Evolutionary conservation across 2,113 vertebrate genomes (phyloP).

Genomic region (Acanthochromis polyacanthus): DNA sequence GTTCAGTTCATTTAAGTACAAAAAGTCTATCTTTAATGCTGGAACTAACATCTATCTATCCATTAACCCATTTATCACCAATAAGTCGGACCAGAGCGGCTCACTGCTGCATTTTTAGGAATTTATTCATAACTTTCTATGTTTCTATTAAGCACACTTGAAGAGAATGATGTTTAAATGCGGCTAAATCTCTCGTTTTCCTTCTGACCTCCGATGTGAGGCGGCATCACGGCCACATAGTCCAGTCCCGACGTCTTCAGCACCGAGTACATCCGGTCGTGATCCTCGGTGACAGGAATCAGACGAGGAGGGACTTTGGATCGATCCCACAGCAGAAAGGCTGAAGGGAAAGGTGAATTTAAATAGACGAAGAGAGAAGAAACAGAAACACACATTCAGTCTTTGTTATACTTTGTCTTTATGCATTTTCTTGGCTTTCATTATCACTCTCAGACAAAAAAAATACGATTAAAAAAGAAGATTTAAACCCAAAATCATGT

Average conservation of each 20-base stretch:
- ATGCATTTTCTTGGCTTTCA: background rate
- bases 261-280: conserved; percentile 89
- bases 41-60: too few species aligned
- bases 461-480: too few species aligned
- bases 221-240: conserved; percentile 92
- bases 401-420: background rate
- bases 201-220: conserved; percentile 88
- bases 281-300: conserved; percentile 88
- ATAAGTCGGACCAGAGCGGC: too few species aligned
- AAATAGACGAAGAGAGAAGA: background rate
- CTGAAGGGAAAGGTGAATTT: conserved; percentile 61
- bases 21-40: too few species aligned
- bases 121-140: too few species aligned
- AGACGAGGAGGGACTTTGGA: conserved; percentile 88
- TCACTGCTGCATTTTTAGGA: too few species aligned
- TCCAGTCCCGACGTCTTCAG: conserved; percentile 89
- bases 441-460: too few species aligned
- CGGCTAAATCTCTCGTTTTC: background rate
- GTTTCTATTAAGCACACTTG: too few species aligned
- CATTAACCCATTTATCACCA: too few species aligned
- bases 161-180: too few species aligned
- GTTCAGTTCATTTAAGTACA: too few species aligned
- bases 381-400: background rate
- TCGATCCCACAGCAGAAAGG: conserved; percentile 92
- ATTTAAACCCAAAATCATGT: too few species aligned